A percentile compares a stretch with the other conserved stretches of the same genome.
These are phyloP conservation scores for Manduca sexta DNA, from an alignment of 1,140 invertebrate species.

Conservation along the genomic window DNA sequence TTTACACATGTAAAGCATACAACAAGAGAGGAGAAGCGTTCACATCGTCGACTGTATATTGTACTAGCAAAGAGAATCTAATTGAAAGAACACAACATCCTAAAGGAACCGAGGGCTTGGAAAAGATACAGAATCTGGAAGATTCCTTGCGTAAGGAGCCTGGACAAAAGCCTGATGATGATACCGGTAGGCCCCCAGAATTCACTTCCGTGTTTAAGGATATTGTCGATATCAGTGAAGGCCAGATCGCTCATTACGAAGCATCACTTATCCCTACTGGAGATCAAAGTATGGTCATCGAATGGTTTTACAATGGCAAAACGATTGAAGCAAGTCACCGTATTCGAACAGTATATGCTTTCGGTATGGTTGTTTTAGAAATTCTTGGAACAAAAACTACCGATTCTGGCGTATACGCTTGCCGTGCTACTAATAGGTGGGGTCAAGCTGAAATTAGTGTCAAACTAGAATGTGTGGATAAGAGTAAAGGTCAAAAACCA, in stretches of 20 bases:
- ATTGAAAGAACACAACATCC: slow-evolving; percentile 94
- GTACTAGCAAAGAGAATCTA: slow-evolving; percentile 85
- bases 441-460: slow-evolving; percentile 90
- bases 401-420: slow-evolving; percentile 91
- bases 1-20: slow-evolving; percentile 92
- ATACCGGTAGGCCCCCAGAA: slow-evolving; percentile 87
- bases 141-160: slow-evolving; percentile 86
- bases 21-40: slow-evolving; percentile 93
- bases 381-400: slow-evolving; percentile 91
- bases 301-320: slow-evolving; percentile 98
- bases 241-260: slow-evolving; percentile 95
- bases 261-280: slow-evolving; percentile 93
- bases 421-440: slow-evolving; percentile 91
- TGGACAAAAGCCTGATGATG: slow-evolving; percentile 78
- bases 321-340: slow-evolving; percentile 90
- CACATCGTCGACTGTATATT: slow-evolving; percentile 91
- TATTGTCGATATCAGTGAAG: slow-evolving; percentile 87
- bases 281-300: slow-evolving; percentile 96
- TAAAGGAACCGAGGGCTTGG: slow-evolving; percentile 91
- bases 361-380: slow-evolving; percentile 96
- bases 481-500: slow-evolving; percentile 88
- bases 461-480: slow-evolving; percentile 87
- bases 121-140: slow-evolving; percentile 92
- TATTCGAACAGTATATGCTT: slow-evolving; percentile 92
- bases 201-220: slow-evolving; percentile 92